Percentiles rank a stretch among this genome's conserved stretches.
phyloP scores from a whole-genome alignment of 2,113 vertebrate genomes.

The Cricetomys ansorgei region DNA sequence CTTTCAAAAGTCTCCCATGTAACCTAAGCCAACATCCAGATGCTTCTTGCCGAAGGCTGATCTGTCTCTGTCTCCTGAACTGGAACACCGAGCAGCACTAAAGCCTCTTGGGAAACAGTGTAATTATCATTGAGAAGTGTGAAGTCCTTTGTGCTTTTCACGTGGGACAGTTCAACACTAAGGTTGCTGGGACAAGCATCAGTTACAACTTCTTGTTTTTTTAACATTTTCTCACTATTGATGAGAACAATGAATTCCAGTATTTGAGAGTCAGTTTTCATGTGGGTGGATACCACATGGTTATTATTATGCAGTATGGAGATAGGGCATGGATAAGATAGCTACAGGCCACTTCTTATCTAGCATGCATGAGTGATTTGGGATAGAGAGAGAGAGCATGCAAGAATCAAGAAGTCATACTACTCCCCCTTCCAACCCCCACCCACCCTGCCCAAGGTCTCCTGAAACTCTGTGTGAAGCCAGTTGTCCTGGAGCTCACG shows the following conservation, averaged over 20 bases:
- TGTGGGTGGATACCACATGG: not conserved
- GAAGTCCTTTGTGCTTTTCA: not conserved
- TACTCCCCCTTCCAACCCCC: no score
- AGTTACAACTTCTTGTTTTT: not conserved
- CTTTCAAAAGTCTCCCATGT: no score
- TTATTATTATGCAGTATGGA: not conserved
- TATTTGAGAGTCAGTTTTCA: not conserved
- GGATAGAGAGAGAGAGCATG: no score
- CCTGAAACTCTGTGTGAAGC: no score
- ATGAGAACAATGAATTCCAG: not conserved
- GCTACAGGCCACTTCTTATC: no score
- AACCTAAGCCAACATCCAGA: not conserved
- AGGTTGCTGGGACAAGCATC: conserved; percentile 11
- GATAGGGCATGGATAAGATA: not conserved
- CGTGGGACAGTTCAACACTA: conserved; percentile 2
- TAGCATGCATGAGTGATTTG: no score
- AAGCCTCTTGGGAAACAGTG: not conserved
- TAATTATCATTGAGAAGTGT: not conserved
- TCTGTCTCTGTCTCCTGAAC: not conserved
- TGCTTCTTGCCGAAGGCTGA: not conserved
- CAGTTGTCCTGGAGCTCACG: no score
- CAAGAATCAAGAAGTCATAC: no score
- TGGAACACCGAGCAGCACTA: not conserved
- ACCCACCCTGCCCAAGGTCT: no score
- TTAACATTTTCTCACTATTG: conserved; percentile 12